phyloP scores from a whole-genome alignment of 2,888 invertebrate species.

The Drosophila longiperda region DNA sequence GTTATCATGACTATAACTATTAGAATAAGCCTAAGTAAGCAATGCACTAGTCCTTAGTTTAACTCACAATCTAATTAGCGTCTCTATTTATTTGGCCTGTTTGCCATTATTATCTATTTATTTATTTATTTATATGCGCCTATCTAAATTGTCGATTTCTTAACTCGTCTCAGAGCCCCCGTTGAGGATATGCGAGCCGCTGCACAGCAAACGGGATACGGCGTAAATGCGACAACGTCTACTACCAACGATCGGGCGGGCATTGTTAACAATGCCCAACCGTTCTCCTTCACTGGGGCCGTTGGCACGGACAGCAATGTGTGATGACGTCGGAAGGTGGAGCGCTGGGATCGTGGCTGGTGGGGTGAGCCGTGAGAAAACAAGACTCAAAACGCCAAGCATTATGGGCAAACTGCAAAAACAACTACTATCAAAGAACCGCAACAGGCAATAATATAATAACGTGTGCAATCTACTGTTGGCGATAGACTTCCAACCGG shows the following conservation, averaged over 20 bases:
- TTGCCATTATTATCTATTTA: conserved; percentile 1
- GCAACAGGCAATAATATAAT: conserved; percentile 31
- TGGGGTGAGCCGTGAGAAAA: conserved; percentile 75
- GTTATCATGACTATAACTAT: background rate
- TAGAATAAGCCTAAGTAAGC: background rate
- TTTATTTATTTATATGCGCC: background rate
- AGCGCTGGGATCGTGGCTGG: conserved; percentile 34
- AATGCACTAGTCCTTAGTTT: conserved; percentile 30
- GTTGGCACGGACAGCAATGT: conserved; percentile 89
- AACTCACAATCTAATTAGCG: conserved; percentile 21
- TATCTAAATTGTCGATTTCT: conserved; percentile 14
- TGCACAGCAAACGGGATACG: conserved; percentile 78
- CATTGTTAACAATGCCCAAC: conserved; percentile 93
- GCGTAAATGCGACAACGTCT: conserved; percentile 73
- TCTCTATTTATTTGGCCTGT: conserved; percentile 9
- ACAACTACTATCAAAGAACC: conserved; percentile 31
- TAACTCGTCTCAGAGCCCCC: conserved; percentile 87
- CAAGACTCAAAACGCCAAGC: conserved; percentile 71
- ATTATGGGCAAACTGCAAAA: conserved; percentile 57
- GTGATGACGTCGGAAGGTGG: conserved; percentile 84
- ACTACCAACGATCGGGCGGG: conserved; percentile 89
- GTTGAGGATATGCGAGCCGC: conserved; percentile 92
- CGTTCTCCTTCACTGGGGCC: conserved; percentile 90
- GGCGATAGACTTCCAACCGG: conserved; percentile 26
- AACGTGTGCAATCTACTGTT: conserved; percentile 67